Base-by-base conservation (phyloP, 2,113 vertebrate species). In the Puntigrus tetrazona region DNA sequence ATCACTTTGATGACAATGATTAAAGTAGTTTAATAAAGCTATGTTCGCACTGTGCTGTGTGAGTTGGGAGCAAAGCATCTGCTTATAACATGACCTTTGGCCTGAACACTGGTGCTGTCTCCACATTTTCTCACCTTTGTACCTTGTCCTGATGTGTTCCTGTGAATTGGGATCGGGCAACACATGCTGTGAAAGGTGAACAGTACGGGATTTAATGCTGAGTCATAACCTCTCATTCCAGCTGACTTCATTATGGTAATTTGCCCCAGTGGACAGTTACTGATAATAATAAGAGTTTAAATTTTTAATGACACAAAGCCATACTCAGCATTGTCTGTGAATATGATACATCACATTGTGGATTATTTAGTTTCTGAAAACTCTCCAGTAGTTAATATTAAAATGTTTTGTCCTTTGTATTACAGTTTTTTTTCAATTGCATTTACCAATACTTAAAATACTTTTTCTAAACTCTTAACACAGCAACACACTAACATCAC, bases 241-340 rank as follows among this genome's bases (percentile, higher is more conserved):
- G n/a, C 29, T 52, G 36, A 65, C 4, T 76, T 70, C 52, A 75
- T 47, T 80, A 36, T 7, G 25, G 34, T 74, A 29, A 38, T 43
- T 61, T 57, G 13, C 22, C 52, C 0, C 3, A 78, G 13, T 41
- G 11, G 63, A 47, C 16, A 10, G 29, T 59, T 22, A 13, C 34
- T 20, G 36, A 81, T 81, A 70, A 87, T 84, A 61, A 87, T 41
- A 50, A 69, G n/a, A 13, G 69, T 76, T 77, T 11, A 7, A 25
- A 10, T 38, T 52, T 59, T 69, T 79, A 75, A 78, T 77, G 50
- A 36, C 47, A 78, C 29, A 57, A 43, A 78, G 52, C 34, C 34
- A 59, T 25, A 9, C 3, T 81, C 77, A 84, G 59, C 69, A 81
- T 72, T 69, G 70, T 22, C 4, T 22, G 27, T 81, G 77, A 57